Evolutionary conservation across 2,888 invertebrate species (phyloP).

Genomic region (Caenorhabditis sp.): DNA sequence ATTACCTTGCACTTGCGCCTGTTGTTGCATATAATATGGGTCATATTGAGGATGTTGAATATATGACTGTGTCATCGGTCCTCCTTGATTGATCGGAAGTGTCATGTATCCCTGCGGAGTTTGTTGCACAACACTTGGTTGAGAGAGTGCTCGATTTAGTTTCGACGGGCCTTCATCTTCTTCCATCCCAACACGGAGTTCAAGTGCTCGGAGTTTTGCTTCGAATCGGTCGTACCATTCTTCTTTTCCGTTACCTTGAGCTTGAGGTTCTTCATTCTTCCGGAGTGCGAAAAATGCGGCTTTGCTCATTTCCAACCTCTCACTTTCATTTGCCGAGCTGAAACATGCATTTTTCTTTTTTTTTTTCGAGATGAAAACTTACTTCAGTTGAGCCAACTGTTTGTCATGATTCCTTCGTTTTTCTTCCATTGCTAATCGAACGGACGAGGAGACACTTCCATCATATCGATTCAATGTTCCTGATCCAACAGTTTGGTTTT

Average conservation of each 20-base stretch:
- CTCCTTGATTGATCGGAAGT: conserved; percentile 35
- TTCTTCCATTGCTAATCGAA: conserved; percentile 67
- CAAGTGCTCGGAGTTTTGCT: conserved; percentile 29
- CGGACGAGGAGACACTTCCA: conserved; percentile 52
- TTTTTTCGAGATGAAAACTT: not conserved
- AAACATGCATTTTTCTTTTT: conserved; percentile 5
- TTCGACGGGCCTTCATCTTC: conserved; percentile 15
- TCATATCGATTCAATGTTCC: conserved; percentile 30
- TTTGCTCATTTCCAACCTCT: conserved; percentile 65
- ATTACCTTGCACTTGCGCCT: conserved; percentile 31
- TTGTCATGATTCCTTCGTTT: conserved; percentile 65
- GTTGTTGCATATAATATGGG: conserved; percentile 36
- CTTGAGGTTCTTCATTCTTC: conserved; percentile 28
- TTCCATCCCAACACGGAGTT: conserved; percentile 24
- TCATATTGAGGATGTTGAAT: conserved; percentile 36
- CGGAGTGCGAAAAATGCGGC: conserved; percentile 68
- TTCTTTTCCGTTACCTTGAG: conserved; percentile 20
- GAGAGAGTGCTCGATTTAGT: conserved; percentile 46
- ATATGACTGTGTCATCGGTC: conserved; percentile 43
- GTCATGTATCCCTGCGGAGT: conserved; percentile 30
- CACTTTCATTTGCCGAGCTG: conserved; percentile 62
- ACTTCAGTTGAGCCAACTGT: conserved; percentile 57
- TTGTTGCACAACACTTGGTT: conserved; percentile 55
- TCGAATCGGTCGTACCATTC: conserved; percentile 36
- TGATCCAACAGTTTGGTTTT: conserved; percentile 29